Percentiles rank a stretch among this genome's conserved stretches.
Conservation (phyloP, 2,888 invertebrate genomes). For the Dendrolimus houi region DNA sequence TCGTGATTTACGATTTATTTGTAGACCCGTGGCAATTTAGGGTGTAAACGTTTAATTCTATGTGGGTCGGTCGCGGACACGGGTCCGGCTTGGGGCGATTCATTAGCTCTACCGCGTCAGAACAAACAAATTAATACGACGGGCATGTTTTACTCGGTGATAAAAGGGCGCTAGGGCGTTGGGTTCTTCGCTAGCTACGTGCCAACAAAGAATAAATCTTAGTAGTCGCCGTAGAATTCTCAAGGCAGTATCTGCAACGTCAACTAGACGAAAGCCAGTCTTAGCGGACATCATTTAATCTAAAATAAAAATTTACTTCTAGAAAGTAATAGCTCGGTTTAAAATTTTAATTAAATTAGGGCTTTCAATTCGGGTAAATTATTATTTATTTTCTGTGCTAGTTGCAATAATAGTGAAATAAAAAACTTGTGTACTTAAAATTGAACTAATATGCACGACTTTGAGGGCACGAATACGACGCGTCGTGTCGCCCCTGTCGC, state of each 20-base stretch:
- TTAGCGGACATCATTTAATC: no score
- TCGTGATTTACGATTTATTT: conserved; percentile 67
- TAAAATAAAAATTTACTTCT: no score
- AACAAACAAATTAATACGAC: conserved; percentile 74
- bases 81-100: conserved; percentile 68
- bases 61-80: conserved; percentile 51
- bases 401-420: no score
- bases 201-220: conserved; percentile 58
- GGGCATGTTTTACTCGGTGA: conserved; percentile 67
- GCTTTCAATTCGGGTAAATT: no score
- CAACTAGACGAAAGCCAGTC: no score
- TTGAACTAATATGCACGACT: conserved; percentile 4
- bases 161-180: conserved; percentile 67
- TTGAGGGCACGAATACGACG: conserved; percentile 7
- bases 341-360: no score
- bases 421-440: no score
- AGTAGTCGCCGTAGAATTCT: conserved; percentile 5
- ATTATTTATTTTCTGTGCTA: no score
- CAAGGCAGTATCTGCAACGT: no score
- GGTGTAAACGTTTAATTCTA: conserved; percentile 64
- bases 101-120: conserved; percentile 70
- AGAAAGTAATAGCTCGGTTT: no score
- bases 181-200: conserved; percentile 64
- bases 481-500: conserved; percentile 31
- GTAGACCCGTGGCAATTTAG: conserved; percentile 54